phyloP scores from a whole-genome alignment of 2,113 vertebrate genomes.

The Nothoprocta pentlandii region DNA sequence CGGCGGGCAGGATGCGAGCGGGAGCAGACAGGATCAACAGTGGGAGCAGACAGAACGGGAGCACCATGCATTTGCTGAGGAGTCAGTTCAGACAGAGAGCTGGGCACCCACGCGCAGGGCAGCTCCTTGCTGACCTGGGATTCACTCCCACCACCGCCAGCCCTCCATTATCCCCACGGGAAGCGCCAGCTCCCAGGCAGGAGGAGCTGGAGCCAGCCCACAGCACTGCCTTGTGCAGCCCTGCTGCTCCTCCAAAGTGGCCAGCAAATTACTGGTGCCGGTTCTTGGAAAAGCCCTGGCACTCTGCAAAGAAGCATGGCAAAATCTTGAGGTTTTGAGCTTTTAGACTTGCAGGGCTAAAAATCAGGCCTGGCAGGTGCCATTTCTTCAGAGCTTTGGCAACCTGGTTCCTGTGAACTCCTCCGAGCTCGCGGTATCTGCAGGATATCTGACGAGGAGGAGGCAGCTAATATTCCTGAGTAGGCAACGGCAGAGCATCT shows the following conservation, averaged over 20 bases:
- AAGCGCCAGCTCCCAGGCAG: neutral
- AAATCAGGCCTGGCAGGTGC: neutral
- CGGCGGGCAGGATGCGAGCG: neutral
- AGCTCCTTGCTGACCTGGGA: neutral
- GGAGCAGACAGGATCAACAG: neutral
- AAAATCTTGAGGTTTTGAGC: neutral
- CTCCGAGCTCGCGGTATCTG: neutral
- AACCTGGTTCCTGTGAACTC: neutral
- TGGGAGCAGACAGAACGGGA: neutral
- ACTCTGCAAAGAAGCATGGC: conserved; percentile 14
- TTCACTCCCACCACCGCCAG: neutral
- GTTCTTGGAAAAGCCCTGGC: neutral
- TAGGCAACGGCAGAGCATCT: conserved; percentile 13
- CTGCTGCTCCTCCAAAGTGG: neutral
- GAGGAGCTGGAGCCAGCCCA: neutral
- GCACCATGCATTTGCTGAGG: neutral
- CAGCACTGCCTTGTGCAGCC: neutral
- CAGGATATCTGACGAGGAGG: neutral
- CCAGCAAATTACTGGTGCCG: neutral
- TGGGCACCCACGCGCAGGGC: neutral
- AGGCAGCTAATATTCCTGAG: neutral
- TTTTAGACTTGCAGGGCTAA: neutral
- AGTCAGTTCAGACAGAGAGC: neutral
- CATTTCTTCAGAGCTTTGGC: neutral
- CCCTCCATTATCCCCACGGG: neutral